Evolutionary conservation across 2,113 vertebrate genomes (phyloP).

Genomic region (Dasypus novemcinctus): DNA sequence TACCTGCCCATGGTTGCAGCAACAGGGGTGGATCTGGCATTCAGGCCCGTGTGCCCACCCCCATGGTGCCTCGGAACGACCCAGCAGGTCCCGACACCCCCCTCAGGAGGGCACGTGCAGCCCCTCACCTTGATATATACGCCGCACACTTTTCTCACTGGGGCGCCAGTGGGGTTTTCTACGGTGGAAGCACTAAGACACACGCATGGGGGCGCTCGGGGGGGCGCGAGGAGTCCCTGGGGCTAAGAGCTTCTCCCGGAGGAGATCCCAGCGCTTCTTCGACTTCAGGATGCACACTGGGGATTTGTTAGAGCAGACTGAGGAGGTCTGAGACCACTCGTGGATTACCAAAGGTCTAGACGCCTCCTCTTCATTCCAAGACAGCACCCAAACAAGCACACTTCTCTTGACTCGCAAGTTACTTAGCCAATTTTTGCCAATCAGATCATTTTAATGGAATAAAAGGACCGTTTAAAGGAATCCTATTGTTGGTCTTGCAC

Average conservation of each 20-base stretch:
- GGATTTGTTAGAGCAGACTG: not conserved
- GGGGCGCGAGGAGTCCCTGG: not conserved
- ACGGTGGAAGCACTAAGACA: too few relatives aligned
- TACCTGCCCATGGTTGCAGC: not conserved
- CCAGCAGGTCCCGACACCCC: not conserved
- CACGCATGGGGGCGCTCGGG: not conserved
- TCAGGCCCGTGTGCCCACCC: not conserved
- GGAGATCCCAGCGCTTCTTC: not conserved
- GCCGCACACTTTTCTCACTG: not conserved
- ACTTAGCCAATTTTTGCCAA: not conserved
- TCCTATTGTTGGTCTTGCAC: not conserved
- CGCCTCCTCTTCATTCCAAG: not conserved
- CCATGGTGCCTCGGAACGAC: not conserved
- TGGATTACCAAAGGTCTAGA: not conserved
- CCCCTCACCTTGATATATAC: not conserved
- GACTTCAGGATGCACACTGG: not conserved
- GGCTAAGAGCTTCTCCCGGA: accelerated
- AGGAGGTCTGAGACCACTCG: not conserved
- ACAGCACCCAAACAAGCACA: not conserved
- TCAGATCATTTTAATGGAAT: not conserved
- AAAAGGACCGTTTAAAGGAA: not conserved
- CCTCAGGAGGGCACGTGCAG: not conserved
- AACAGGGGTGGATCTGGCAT: not conserved
- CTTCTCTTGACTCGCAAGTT: not conserved
- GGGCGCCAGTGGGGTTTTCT: too few relatives aligned